Percentiles rank a stretch among this genome's conserved stretches.
phyloP scores from a whole-genome alignment of 2,797 vertebrate species.

The Prionace glauca region DNA sequence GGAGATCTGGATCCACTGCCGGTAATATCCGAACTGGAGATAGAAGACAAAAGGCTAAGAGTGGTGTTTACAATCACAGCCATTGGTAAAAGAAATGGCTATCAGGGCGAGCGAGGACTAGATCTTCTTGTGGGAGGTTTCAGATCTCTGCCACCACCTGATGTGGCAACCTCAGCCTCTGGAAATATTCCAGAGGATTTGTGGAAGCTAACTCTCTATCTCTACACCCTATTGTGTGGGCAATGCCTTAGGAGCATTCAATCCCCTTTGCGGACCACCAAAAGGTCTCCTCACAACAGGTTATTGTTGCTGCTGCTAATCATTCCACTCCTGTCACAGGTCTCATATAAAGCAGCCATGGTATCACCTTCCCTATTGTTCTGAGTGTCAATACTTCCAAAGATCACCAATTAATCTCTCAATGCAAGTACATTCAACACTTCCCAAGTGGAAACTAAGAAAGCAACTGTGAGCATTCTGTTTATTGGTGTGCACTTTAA shows the following conservation, averaged over 20 bases:
- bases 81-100: not conserved
- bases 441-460: not conserved
- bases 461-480: not conserved
- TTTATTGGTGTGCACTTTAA: not conserved
- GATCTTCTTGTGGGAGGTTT: not conserved
- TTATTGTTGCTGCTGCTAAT: not conserved
- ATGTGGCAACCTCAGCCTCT: not conserved
- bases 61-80: not conserved
- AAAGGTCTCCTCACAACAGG: not conserved
- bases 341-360: not conserved
- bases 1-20: not conserved
- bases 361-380: not conserved
- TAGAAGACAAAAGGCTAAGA: not conserved
- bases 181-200: not conserved
- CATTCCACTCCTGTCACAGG: too few species aligned
- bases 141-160: not conserved
- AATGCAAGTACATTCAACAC: not conserved
- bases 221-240: not conserved
- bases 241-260: not conserved
- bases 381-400: not conserved
- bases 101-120: not conserved
- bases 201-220: not conserved
- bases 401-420: not conserved
- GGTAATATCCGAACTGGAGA: not conserved
- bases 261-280: too few species aligned